phyloP scores from a whole-genome alignment of 2,797 vertebrate genomes.

The Rhinella marina region DNA sequence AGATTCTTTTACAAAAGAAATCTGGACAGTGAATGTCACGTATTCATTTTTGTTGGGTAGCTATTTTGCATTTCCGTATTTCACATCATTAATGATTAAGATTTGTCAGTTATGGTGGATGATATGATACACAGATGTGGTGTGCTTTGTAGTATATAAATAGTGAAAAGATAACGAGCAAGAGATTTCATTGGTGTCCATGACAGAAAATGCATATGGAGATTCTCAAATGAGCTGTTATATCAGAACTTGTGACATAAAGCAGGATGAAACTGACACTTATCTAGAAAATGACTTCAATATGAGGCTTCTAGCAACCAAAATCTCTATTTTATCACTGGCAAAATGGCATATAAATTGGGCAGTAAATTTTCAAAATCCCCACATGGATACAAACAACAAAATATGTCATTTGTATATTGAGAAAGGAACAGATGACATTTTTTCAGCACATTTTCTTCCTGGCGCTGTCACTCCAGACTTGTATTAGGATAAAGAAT shows the following conservation, averaged over 20 bases:
- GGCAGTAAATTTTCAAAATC: conserved; percentile 64
- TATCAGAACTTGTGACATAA: conserved; percentile 13
- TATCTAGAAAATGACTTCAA: conserved; percentile 25
- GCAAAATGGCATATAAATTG: conserved; percentile 66
- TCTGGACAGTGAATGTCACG: too few species aligned
- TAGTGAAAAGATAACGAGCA: conserved; percentile 20
- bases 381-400: conserved; percentile 66
- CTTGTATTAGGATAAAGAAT: conserved; percentile 64
- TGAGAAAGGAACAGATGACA: conserved; percentile 65
- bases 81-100: neutral
- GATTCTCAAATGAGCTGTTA: conserved; percentile 12
- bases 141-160: neutral
- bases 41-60: too few species aligned
- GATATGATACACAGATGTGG: conserved; percentile 8
- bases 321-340: conserved; percentile 64
- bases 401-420: conserved; percentile 67
- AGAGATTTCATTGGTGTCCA: conserved; percentile 4
- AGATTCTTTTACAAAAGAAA: too few species aligned
- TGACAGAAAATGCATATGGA: conserved; percentile 25
- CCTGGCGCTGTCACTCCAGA: conserved; percentile 64
- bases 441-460: conserved; percentile 65
- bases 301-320: conserved; percentile 21
- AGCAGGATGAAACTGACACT: conserved; percentile 16
- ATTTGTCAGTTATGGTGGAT: neutral
- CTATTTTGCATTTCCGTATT: too few species aligned